phyloP scores from a whole-genome alignment of 2,797 vertebrate genomes.

The Muscicapa comitata region DNA sequence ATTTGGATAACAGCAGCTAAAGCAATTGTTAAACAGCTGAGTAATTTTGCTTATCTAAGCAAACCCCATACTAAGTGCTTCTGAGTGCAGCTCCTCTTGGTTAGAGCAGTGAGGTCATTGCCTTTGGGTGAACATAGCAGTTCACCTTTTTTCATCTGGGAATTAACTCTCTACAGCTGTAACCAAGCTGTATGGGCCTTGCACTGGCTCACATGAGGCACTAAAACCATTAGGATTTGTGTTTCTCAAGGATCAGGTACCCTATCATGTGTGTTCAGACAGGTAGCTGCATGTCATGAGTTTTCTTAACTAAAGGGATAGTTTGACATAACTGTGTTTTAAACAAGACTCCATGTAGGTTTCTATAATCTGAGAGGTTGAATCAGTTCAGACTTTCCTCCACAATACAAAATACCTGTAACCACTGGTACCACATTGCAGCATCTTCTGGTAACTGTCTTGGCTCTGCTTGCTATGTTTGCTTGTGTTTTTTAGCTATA shows the following conservation, averaged over 20 bases:
- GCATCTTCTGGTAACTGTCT: not conserved
- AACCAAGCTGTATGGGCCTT: not conserved
- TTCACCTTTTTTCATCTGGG: not conserved
- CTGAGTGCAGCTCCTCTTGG: not conserved
- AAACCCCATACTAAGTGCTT: not conserved
- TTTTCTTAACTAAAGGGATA: not conserved
- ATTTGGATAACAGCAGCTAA: not conserved
- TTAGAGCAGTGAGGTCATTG: not conserved
- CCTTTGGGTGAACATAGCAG: not conserved
- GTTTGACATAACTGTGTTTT: not conserved
- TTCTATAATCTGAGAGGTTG: not conserved
- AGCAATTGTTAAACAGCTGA: not conserved
- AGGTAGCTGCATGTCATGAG: not conserved
- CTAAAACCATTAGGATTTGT: not conserved
- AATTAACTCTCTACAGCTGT: not conserved
- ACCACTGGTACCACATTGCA: accelerated
- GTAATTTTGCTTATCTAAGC: not conserved
- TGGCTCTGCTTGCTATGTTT: not conserved
- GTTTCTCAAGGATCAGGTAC: not conserved
- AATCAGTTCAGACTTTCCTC: not conserved
- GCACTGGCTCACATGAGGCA: not conserved
- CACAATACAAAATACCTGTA: not conserved
- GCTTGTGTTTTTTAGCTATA: not conserved
- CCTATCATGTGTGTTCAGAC: not conserved
- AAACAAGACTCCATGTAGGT: accelerated